These are phyloP conservation scores for Pteronotus mesoamericanus DNA, from an alignment of 2,797 vertebrate species.

Conservation along the genomic window DNA sequence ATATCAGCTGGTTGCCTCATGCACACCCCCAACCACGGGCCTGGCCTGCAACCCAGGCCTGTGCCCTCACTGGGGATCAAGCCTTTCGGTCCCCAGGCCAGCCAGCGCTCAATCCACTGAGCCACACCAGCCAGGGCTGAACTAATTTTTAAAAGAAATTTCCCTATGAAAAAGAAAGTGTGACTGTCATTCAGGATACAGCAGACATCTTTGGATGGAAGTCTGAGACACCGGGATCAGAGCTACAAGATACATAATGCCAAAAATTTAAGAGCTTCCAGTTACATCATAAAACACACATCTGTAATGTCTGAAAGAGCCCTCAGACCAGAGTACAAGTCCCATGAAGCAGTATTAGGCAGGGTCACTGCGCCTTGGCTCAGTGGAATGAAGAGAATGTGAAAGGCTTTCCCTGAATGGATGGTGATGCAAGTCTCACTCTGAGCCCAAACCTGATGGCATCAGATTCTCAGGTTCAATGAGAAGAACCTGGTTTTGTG, in stretches of 20 bases:
- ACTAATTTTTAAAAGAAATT: background rate
- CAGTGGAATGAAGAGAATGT: slow-evolving; percentile 41
- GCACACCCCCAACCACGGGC: too few species aligned
- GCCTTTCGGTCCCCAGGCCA: too few species aligned
- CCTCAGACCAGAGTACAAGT: slow-evolving; percentile 58
- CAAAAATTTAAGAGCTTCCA: slow-evolving; percentile 49
- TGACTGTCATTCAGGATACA: background rate
- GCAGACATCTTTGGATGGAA: slow-evolving; percentile 46
- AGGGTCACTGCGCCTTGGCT: slow-evolving; percentile 49
- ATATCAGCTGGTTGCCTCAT: too few species aligned
- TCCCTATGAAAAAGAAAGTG: background rate
- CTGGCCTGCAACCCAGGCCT: too few species aligned
- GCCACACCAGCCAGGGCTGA: too few species aligned
- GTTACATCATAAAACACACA: slow-evolving; percentile 61
- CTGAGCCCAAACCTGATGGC: background rate
- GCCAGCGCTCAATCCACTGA: too few species aligned
- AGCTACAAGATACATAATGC: slow-evolving; percentile 31
- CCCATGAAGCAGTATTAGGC: slow-evolving; percentile 62
- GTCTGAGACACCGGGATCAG: slow-evolving; percentile 49
- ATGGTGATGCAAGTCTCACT: slow-evolving; percentile 14
- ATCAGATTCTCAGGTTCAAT: background rate
- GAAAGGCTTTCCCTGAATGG: slow-evolving; percentile 50
- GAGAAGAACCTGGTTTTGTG: background rate
- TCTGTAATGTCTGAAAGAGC: slow-evolving; percentile 51
- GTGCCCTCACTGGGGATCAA: too few species aligned